Evolutionary conservation across 1,140 invertebrate genomes (phyloP), one percentile per base, ranked within the genome.

Genomic region (Plutomurus gul): DNA sequence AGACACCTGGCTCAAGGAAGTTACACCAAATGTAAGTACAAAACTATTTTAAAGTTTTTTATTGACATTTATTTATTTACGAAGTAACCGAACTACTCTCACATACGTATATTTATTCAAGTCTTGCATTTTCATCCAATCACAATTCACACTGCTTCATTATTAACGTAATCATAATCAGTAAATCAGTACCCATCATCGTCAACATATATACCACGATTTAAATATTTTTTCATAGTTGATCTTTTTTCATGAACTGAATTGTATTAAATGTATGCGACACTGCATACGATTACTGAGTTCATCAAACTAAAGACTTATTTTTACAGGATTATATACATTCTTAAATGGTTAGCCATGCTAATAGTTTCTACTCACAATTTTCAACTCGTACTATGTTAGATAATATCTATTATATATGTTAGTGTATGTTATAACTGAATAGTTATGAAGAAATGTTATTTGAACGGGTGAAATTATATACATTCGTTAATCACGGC

Each of bases 1-100:
- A 11, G 93, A 97, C 85, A 93, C 94, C 84, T 95, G 95, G 94
- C 87, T 97, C 65, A 92, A 92, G 84, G 94, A 96, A 87, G 95
- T 97, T 4, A 94, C 93, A 75, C 94, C 95, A 20, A 97, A 97
- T 88, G 92, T 93, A 88, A 91, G 91, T 79, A 56, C 22, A 75
- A 75, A 40, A 37, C 47, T 47, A 22, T 33, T 75, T 75, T n/a
- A n/a, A n/a, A n/a, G n/a, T n/a, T n/a, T n/a, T n/a, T n/a, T n/a
- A n/a, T n/a, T 43, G 8, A 43, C 40, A n/a, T 72, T 43, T 40
- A 72, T 72, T 72, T 43, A 40, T 72, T 40, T 72, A 56, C 25
- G 16, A 72, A 72, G 39, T 40, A 72, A 56, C 22, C 49, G 39
- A 20, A 72, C 70, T 40, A 40, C 70, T 72, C 70, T 72, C 70